phyloP scores from a whole-genome alignment of 2,888 invertebrate species.

The Polylopha cassiicola region DNA sequence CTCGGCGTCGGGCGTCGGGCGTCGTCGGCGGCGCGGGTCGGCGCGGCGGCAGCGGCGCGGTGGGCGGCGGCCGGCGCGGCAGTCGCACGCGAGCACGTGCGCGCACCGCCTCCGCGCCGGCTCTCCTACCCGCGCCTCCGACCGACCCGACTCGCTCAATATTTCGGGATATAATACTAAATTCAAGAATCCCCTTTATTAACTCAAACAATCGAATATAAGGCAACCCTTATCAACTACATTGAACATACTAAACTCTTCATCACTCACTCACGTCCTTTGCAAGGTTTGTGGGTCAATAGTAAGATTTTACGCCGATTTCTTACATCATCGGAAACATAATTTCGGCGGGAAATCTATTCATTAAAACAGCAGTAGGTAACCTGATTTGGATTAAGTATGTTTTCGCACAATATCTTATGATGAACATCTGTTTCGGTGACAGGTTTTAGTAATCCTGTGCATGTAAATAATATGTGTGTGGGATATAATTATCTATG shows the following conservation, averaged over 20 bases:
- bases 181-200: conserved; percentile 1
- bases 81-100: conserved; percentile 72
- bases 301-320: conserved; percentile 52
- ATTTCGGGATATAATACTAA: conserved; percentile 30
- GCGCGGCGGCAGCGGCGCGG: conserved; percentile 51
- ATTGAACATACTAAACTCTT: conserved; percentile 5
- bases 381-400: no score
- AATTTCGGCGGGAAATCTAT: conserved; percentile 66
- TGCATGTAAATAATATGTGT: conserved; percentile 3
- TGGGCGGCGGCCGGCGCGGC: conserved; percentile 52
- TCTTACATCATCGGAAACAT: conserved; percentile 60
- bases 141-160: conserved; percentile 51
- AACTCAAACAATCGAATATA: background rate
- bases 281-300: conserved; percentile 60
- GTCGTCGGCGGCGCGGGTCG: conserved; percentile 50
- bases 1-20: conserved; percentile 49
- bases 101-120: conserved; percentile 62
- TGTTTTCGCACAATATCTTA: no score
- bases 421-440: conserved; percentile 1
- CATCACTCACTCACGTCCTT: conserved; percentile 30
- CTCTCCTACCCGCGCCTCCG: conserved; percentile 40
- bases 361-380: background rate
- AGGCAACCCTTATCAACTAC: background rate
- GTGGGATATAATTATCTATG: no score
- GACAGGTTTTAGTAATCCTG: conserved; percentile 2